Percentiles rank a stretch among this genome's conserved stretches.
These are phyloP conservation scores for Mythimna lalbum DNA, from an alignment of 2,888 invertebrate species.

Conservation along the genomic window DNA sequence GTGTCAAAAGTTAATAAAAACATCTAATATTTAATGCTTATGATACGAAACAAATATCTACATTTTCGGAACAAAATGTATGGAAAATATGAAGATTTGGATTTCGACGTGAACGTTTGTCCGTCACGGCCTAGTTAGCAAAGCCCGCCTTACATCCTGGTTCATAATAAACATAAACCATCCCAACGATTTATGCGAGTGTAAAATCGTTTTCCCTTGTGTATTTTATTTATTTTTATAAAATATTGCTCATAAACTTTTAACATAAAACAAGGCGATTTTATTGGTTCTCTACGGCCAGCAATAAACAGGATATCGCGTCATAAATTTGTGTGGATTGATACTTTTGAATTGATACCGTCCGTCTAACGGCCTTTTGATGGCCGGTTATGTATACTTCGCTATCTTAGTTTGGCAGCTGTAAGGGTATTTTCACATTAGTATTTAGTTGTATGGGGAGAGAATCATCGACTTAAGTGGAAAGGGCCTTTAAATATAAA, in stretches of 20 bases:
- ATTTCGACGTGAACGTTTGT: conserved; percentile 13
- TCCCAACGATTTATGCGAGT: conserved; percentile 68
- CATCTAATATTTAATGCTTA: no score
- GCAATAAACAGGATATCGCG: conserved; percentile 83
- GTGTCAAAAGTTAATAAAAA: no score
- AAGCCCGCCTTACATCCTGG: conserved; percentile 26
- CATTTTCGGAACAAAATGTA: neutral
- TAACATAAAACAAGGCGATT: conserved; percentile 82
- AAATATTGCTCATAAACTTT: conserved; percentile 86
- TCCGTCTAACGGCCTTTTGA: conserved; percentile 61
- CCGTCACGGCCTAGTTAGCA: conserved; percentile 35
- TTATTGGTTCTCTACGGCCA: conserved; percentile 81
- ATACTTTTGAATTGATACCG: conserved; percentile 76
- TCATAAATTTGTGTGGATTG: conserved; percentile 83
- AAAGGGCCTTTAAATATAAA: conserved; percentile 1
- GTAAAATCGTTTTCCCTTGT: conserved; percentile 75
- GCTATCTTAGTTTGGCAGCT: conserved; percentile 33
- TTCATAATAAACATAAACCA: conserved; percentile 67
- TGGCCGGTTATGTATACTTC: conserved; percentile 47
- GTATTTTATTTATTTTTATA: conserved; percentile 82
- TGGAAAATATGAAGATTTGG: conserved; percentile 18
- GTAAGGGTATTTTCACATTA: conserved; percentile 17
- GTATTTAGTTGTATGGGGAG: conserved; percentile 14
- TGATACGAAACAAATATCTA: neutral
- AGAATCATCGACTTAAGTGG: conserved; percentile 21